These are phyloP conservation scores for Julus scanicus DNA, from an alignment of 2,888 invertebrate species.

Conservation along the genomic window DNA sequence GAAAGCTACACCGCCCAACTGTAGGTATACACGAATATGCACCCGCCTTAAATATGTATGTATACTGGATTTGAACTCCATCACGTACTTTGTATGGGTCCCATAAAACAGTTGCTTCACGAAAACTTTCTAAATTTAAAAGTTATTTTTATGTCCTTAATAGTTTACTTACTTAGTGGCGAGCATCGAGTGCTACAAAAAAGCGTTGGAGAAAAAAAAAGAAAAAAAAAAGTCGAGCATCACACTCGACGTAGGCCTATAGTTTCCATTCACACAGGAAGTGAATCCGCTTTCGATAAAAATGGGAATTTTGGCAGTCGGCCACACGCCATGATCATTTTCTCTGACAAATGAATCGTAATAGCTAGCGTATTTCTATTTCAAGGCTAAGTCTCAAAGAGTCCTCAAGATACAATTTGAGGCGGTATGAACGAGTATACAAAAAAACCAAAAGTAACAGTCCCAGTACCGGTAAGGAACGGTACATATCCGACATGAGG, in stretches of 20 bases:
- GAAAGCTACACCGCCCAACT: no score
- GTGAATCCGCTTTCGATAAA: slow-evolving; percentile 5
- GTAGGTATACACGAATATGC: no score
- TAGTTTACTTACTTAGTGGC: slow-evolving; percentile 27
- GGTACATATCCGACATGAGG: neutral
- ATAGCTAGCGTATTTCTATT: slow-evolving; percentile 21
- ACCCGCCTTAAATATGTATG: neutral
- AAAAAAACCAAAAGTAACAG: neutral
- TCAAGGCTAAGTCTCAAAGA: neutral
- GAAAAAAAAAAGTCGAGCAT: slow-evolving; percentile 6
- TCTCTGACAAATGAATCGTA: slow-evolving; percentile 33
- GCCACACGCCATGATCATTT: slow-evolving; percentile 27
- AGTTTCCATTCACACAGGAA: slow-evolving; percentile 27
- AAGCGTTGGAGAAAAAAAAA: neutral
- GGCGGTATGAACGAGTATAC: neutral
- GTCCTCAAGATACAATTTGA: neutral
- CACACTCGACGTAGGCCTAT: slow-evolving; percentile 18
- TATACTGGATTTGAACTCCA: neutral
- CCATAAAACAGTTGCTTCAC: neutral
- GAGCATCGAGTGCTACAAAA: slow-evolving; percentile 5
- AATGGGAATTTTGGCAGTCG: slow-evolving; percentile 7
- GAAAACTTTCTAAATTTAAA: slow-evolving; percentile 33
- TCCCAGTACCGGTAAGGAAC: neutral
- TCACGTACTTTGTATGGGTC: neutral
- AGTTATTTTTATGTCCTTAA: slow-evolving; percentile 22